These are phyloP conservation scores for Acronicta psi DNA, from an alignment of 2,888 invertebrate species.

Conservation along the genomic window DNA sequence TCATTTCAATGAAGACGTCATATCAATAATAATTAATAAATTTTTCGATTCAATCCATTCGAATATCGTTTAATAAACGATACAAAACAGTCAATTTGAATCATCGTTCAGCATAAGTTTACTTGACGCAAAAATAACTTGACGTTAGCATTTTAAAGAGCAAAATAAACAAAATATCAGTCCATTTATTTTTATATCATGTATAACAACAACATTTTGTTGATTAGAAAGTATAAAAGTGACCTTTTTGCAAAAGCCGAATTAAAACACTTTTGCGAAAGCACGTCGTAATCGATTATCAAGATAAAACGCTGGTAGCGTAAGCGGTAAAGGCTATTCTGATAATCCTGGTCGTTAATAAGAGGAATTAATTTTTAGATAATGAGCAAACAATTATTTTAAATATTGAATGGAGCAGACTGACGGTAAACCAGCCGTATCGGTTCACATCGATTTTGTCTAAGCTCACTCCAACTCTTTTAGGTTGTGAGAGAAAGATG, in stretches of 20 bases:
- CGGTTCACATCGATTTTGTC: not conserved
- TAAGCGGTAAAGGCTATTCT: conserved; percentile 18
- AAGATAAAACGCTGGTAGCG: conserved; percentile 32
- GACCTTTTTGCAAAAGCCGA: conserved; percentile 37
- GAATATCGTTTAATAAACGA: too few species aligned
- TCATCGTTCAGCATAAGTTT: conserved; percentile 1
- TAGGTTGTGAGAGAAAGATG: too few species aligned
- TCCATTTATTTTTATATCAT: conserved; percentile 11
- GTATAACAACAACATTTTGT: conserved; percentile 20
- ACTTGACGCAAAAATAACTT: conserved; percentile 4
- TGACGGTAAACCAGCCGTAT: conserved; percentile 1
- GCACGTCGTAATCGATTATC: conserved; percentile 36
- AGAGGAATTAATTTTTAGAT: conserved; percentile 22
- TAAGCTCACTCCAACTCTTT: not conserved
- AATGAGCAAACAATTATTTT: conserved; percentile 29
- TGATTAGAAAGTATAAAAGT: conserved; percentile 52
- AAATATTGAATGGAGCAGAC: conserved; percentile 28
- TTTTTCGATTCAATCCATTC: too few species aligned
- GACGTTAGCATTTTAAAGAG: not conserved
- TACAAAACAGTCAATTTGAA: not conserved
- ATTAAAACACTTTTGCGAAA: conserved; percentile 44
- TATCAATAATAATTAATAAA: not conserved
- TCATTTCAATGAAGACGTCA: not conserved
- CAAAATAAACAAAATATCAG: conserved; percentile 25
- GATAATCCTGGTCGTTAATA: conserved; percentile 28